Evolutionary conservation across 2,113 vertebrate genomes (phyloP), one percentile per base, ranked within the genome.

Genomic region (Ailuropoda melanoleuca): DNA sequence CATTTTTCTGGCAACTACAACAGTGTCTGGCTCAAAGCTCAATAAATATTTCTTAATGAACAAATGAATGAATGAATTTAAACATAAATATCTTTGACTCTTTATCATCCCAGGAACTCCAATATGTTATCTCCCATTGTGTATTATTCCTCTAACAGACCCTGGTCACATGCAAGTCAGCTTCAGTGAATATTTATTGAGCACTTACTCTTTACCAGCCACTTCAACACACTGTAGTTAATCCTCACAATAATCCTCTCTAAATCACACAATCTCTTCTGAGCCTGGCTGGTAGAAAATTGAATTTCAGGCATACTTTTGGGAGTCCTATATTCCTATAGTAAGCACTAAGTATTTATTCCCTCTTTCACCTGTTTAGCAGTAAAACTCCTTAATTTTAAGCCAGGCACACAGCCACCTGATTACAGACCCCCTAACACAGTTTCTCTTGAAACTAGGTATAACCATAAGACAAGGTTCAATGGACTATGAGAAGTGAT

Each of bases 181-280:
- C 62, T 84, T 58, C 48, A 55, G 21, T 84, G 75, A 93, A 70
- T 97, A 84, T 87, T 68, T 88, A 94, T 34, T 88, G 85, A 88
- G 50, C 23, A n/a, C 70, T 92, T 74, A 80, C 29, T 93, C 90
- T 78, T 96, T 17, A 70, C 66, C 66, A 48, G n/a, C 21, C 93
- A 87, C 87, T 92, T 74, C 53, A 96, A 80, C n/a, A 78, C 6
- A 17, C 53, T 86, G 26, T 50, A 53, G 37, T 74, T 85, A 94
- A 88, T 95, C 91, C 68, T 88, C 88, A 68, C 60, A 87, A 94
- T 83, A 89, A 88, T 95, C 85, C 66, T 88, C 53, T 93, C 46
- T 89, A 95, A 97, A 89, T 95, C 83, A 89, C 37, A 34, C 78
- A 95, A 62, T 96, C 60, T 90, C 60, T 74, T 93, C 72, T 93